Evolutionary conservation across 2,888 invertebrate genomes (phyloP).

Genomic region (Cyclophora punctaria): DNA sequence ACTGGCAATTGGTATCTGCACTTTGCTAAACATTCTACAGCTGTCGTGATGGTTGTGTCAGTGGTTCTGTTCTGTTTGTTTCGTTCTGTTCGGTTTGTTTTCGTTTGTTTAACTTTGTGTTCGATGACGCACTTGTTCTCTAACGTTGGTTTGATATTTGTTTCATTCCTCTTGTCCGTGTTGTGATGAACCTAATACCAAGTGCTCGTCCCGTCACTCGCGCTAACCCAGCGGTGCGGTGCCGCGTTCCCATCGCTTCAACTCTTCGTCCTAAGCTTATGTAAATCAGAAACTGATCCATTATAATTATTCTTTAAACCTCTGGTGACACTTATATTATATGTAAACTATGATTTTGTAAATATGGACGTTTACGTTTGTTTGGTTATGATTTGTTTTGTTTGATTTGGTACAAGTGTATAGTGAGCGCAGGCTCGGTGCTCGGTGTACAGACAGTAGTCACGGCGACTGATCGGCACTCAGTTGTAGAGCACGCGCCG

Average conservation of each 20-base stretch:
- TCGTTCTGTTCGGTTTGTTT: constrained; percentile 12
- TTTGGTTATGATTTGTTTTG: constrained; percentile 17
- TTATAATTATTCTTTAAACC: too few relatives aligned
- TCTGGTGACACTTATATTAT: too few relatives aligned
- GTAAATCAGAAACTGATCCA: too few relatives aligned
- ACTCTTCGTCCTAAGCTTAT: too few relatives aligned
- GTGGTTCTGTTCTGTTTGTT: constrained; percentile 29
- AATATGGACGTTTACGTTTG: constrained; percentile 7
- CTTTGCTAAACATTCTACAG: constrained; percentile 57
- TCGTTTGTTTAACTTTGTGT: constrained; percentile 21
- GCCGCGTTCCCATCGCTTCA: constrained; percentile 23
- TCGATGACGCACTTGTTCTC: constrained; percentile 27
- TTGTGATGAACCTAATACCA: too few relatives aligned
- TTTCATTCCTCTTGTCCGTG: not conserved
- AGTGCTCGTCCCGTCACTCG: too few relatives aligned
- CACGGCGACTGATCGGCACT: constrained; percentile 39
- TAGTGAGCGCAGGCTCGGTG: too few relatives aligned
- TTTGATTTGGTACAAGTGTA: constrained; percentile 5
- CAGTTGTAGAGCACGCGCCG: constrained; percentile 39
- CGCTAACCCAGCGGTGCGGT: constrained; percentile 34
- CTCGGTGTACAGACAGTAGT: constrained; percentile 38
- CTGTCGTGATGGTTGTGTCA: constrained; percentile 54
- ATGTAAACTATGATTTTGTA: not conserved
- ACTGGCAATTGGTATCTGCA: constrained; percentile 54
- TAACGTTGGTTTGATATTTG: constrained; percentile 19